Evolutionary conservation across 2,888 invertebrate genomes (phyloP).

Genomic region (Nemoura dubitans): DNA sequence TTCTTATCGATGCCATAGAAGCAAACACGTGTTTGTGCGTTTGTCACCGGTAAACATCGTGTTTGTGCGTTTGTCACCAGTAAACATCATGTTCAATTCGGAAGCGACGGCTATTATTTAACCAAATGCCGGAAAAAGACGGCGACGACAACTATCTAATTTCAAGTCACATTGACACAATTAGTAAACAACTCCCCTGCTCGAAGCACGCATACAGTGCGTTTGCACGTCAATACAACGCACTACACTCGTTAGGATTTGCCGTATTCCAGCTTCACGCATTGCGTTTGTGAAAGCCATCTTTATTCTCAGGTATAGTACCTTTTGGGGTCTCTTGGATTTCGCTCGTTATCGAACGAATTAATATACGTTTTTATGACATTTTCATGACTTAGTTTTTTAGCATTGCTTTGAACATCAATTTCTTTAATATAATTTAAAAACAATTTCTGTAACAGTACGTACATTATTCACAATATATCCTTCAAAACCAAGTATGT

Average conservation of each 20-base stretch:
- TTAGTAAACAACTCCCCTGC: neutral
- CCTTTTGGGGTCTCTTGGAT: too few species aligned
- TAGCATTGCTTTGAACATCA: too few species aligned
- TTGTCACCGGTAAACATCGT: neutral
- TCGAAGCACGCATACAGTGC: neutral
- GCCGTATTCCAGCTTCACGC: neutral
- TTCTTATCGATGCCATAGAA: too few species aligned
- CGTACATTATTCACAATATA: too few species aligned
- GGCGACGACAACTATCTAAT: neutral
- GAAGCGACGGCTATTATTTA: neutral
- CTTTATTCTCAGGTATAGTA: neutral
- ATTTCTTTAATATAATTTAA: too few species aligned
- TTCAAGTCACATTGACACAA: neutral
- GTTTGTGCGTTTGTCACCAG: neutral
- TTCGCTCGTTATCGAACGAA: too few species aligned
- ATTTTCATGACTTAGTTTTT: too few species aligned
- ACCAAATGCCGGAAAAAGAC: neutral
- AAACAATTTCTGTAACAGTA: too few species aligned
- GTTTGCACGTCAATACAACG: neutral
- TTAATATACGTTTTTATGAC: too few species aligned
- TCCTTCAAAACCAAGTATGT: too few species aligned
- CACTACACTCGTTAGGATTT: neutral
- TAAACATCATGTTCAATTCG: neutral
- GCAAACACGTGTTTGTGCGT: neutral
- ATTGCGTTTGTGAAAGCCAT: neutral